These are phyloP conservation scores for Tauraco erythrolophus DNA, from an alignment of 2,113 vertebrate genomes.

Conservation along the genomic window DNA sequence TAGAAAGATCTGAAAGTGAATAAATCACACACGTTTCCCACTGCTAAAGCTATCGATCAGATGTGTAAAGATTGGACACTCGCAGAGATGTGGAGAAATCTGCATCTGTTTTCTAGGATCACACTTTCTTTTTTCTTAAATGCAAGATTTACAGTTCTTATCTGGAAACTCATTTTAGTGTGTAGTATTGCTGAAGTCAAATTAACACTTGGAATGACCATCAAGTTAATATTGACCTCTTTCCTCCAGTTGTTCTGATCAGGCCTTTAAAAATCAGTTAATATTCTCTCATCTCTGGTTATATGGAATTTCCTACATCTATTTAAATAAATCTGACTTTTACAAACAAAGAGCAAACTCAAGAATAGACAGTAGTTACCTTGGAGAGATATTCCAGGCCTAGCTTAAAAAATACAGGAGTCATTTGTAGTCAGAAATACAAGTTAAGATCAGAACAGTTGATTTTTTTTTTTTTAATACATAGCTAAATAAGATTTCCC, in stretches of 20 bases:
- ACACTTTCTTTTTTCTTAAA: background rate
- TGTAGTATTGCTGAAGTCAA: background rate
- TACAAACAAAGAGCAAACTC: background rate
- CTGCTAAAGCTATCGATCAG: background rate
- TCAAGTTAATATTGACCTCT: background rate
- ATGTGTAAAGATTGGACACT: background rate
- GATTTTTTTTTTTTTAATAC: background rate
- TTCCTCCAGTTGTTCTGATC: background rate
- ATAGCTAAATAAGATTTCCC: conserved; percentile 1
- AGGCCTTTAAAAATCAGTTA: background rate
- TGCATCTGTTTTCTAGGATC: background rate
- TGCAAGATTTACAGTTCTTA: background rate
- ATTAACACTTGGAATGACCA: background rate
- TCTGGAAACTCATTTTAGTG: background rate
- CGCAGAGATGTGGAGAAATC: background rate
- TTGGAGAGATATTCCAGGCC: background rate
- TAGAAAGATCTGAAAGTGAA: background rate
- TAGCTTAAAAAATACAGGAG: background rate
- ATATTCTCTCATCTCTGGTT: background rate
- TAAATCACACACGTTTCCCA: background rate
- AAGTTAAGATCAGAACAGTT: conserved; percentile 1
- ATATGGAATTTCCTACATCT: background rate
- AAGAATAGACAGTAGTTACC: background rate
- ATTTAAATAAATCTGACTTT: conserved; percentile 1
- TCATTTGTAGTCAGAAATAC: background rate